phyloP scores from a whole-genome alignment of 1,140 invertebrate species.

The Cotesia vestalis region DNA sequence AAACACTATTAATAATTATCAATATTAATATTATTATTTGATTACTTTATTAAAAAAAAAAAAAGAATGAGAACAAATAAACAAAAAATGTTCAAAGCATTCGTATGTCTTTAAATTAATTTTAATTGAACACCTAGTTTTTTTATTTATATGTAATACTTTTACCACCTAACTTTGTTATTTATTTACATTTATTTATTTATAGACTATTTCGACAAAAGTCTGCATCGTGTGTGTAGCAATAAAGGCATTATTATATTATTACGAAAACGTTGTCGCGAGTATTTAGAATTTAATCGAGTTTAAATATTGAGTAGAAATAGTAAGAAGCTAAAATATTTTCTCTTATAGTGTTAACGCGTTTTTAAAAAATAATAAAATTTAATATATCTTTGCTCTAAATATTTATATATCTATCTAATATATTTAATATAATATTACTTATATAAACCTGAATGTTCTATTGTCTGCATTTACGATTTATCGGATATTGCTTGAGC shows the following conservation, averaged over 20 bases:
- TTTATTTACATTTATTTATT: conserved; percentile 12
- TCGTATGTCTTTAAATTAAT: background rate
- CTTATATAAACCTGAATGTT: conserved; percentile 16
- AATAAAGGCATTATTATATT: conserved; percentile 28
- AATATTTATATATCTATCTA: background rate
- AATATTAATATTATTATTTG: conserved; percentile 37
- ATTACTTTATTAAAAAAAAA: conserved; percentile 31
- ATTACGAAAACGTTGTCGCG: conserved; percentile 7
- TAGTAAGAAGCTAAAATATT: conserved; percentile 4
- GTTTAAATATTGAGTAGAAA: conserved; percentile 1
- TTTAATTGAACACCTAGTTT: background rate
- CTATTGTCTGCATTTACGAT: conserved; percentile 67
- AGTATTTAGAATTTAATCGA: conserved; percentile 14
- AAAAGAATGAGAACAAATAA: conserved; percentile 31
- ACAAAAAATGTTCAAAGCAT: conserved; percentile 13
- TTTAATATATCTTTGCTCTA: background rate
- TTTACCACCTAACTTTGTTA: background rate
- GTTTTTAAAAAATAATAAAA: background rate
- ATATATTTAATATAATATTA: background rate
- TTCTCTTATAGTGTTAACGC: background rate
- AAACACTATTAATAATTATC: conserved; percentile 33
- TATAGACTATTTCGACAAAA: conserved; percentile 25
- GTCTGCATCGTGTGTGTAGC: conserved; percentile 18
- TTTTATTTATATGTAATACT: background rate
- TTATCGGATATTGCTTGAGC: conserved; percentile 69